Evolutionary conservation across 2,888 invertebrate genomes (phyloP).

Genomic region (Phasia obesa): DNA sequence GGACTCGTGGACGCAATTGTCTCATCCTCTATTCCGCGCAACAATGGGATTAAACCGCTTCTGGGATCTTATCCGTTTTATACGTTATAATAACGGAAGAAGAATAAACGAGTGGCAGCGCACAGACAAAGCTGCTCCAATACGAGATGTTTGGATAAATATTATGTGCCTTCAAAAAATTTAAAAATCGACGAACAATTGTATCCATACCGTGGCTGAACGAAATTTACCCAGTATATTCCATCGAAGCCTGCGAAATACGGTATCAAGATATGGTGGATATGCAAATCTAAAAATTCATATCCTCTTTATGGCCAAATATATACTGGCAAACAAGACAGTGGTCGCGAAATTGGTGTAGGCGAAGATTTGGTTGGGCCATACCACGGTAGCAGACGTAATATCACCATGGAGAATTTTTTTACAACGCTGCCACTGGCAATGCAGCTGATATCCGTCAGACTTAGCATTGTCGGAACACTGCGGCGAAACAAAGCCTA

Average conservation of each 20-base stretch:
- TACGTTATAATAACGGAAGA: neutral
- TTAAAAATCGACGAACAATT: too few species aligned
- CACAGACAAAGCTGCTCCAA: constrained; percentile 6
- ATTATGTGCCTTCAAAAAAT: too few species aligned
- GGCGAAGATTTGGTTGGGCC: constrained; percentile 52
- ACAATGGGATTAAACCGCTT: constrained; percentile 28
- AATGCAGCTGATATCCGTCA: too few species aligned
- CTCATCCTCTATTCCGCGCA: neutral
- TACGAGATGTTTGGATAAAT: neutral
- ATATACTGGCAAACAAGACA: constrained; percentile 8
- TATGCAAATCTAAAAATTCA: constrained; percentile 41
- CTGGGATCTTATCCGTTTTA: neutral
- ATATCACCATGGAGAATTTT: too few species aligned
- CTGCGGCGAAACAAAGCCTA: too few species aligned
- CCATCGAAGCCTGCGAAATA: too few species aligned
- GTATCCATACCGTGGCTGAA: too few species aligned
- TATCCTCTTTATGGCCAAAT: constrained; percentile 21
- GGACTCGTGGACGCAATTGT: too few species aligned
- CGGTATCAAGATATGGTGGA: too few species aligned
- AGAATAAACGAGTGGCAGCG: constrained; percentile 17
- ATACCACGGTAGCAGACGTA: constrained; percentile 39
- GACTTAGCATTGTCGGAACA: neutral
- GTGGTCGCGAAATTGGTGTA: constrained; percentile 16
- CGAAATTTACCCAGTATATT: too few species aligned
- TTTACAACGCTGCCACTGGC: too few species aligned